These are phyloP conservation scores for Ctenochaetus hawaiiensis DNA, from an alignment of 2,797 vertebrate species.

Conservation along the genomic window DNA sequence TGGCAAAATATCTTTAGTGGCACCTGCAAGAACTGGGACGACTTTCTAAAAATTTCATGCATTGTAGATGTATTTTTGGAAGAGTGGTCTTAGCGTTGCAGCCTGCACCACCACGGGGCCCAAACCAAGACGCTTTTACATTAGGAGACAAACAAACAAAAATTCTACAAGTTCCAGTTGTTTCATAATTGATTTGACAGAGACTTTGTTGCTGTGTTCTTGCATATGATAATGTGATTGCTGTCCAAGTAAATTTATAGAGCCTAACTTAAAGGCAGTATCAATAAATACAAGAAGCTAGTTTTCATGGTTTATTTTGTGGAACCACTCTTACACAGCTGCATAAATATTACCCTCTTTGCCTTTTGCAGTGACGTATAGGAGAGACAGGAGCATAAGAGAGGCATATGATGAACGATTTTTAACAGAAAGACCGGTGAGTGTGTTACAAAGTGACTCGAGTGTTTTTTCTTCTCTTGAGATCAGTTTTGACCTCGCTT, in stretches of 20 bases:
- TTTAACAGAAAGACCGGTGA: conserved; percentile 79
- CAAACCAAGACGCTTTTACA: not conserved
- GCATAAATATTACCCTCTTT: conserved; percentile 14
- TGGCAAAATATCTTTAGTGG: not conserved
- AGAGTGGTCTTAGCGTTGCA: not conserved
- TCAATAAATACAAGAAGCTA: not conserved
- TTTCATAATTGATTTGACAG: not conserved
- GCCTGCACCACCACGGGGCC: not conserved
- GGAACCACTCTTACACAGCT: not conserved
- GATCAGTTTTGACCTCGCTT: not conserved
- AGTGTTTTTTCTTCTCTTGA: not conserved
- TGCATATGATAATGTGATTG: not conserved
- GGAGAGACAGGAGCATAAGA: conserved; percentile 83
- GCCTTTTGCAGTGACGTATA: conserved; percentile 81
- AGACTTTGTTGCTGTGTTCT: not conserved
- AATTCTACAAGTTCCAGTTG: not conserved
- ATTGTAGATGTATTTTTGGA: not conserved
- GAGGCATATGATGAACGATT: conserved; percentile 85
- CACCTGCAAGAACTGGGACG: not conserved
- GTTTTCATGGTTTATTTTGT: not conserved
- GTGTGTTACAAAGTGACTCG: conserved; percentile 15
- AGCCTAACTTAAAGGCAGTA: not conserved
- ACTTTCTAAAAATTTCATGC: not conserved
- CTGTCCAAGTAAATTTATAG: not conserved
- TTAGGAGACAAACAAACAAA: not conserved